Conservation (phyloP, 1,140 invertebrate genomes). For the Spodoptera frugiperda region DNA sequence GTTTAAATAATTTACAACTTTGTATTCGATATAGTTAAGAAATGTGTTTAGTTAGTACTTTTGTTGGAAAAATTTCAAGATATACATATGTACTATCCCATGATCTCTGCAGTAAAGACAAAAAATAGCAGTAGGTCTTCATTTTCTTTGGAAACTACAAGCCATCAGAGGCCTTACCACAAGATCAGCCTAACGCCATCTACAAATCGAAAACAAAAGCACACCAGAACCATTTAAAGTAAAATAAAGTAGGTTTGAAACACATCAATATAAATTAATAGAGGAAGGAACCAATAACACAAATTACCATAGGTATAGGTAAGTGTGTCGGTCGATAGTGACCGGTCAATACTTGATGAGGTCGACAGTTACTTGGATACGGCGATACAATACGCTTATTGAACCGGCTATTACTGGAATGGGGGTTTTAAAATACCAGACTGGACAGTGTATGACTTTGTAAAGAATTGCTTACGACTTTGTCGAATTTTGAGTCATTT, state of each 20-base stretch:
- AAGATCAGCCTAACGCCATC: too few relatives aligned
- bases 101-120: too few relatives aligned
- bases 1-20: neutral
- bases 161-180: too few relatives aligned
- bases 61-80: too few relatives aligned
- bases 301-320: conserved; percentile 50
- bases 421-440: neutral
- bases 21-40: too few relatives aligned
- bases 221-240: neutral
- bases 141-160: too few relatives aligned
- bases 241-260: neutral
- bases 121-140: too few relatives aligned
- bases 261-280: neutral
- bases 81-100: too few relatives aligned
- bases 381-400: conserved; percentile 58
- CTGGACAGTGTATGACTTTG: neutral
- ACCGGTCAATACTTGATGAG: conserved; percentile 67
- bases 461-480: neutral
- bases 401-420: conserved; percentile 49
- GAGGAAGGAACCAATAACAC: conserved; percentile 23
- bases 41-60: too few relatives aligned
- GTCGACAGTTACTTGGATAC: conserved; percentile 71
- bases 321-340: conserved; percentile 56
- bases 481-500: too few relatives aligned
- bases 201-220: neutral